These are phyloP conservation scores for Dryobotodes eremita DNA, from an alignment of 2,888 invertebrate species.

Conservation along the genomic window DNA sequence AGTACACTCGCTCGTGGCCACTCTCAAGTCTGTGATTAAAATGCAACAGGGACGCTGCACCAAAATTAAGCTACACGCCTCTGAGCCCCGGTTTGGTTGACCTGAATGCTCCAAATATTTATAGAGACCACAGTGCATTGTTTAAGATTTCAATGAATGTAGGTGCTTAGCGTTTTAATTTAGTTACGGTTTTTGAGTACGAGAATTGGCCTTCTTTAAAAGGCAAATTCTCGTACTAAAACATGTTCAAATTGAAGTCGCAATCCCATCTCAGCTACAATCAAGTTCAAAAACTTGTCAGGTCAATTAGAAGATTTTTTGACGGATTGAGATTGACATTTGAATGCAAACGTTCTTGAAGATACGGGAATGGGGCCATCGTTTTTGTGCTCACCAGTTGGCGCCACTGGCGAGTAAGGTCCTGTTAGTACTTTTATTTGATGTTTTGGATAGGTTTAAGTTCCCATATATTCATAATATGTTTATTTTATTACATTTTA, in stretches of 20 bases:
- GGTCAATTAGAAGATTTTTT: neutral
- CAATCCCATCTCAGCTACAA: neutral
- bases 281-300: neutral
- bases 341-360: too few species aligned
- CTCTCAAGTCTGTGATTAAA: conserved; percentile 16
- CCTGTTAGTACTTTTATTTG: too few species aligned
- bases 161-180: neutral
- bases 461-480: too few species aligned
- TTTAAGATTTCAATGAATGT: neutral
- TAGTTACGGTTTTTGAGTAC: too few species aligned
- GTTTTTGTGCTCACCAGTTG: too few species aligned
- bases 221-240: neutral
- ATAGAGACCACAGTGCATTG: conserved; percentile 7
- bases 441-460: too few species aligned
- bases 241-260: neutral
- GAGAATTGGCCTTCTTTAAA: too few species aligned
- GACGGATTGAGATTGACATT: too few species aligned
- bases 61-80: conserved; percentile 15
- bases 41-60: conserved; percentile 21
- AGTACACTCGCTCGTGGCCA: neutral
- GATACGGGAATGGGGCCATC: too few species aligned
- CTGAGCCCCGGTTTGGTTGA: neutral
- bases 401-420: too few species aligned
- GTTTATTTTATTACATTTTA: too few species aligned
- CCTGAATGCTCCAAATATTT: conserved; percentile 28